Evolutionary conservation across 2,113 vertebrate genomes (phyloP).

Genomic region (Thamnaconus septentrionalis): DNA sequence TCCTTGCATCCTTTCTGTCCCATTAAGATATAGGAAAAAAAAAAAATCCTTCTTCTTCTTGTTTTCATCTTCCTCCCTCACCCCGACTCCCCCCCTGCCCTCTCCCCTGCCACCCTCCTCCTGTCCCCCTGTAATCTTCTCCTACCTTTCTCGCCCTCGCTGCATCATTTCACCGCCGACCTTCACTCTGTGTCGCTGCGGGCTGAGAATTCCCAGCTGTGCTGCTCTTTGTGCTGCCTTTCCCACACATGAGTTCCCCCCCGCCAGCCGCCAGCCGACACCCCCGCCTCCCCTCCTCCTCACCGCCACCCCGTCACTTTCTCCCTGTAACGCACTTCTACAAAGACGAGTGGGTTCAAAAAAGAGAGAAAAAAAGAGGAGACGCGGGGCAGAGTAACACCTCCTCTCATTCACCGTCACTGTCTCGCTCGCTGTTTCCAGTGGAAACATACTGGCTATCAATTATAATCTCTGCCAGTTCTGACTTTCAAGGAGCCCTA

Average conservation of each 20-base stretch:
- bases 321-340: slow-evolving; percentile 22
- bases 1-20: slow-evolving; percentile 18
- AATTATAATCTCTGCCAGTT: slow-evolving; percentile 13
- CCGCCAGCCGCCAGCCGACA: no score
- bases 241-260: slow-evolving; percentile 44
- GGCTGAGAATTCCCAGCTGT: slow-evolving; percentile 65
- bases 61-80: slow-evolving; percentile 27
- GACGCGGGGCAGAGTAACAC: slow-evolving; percentile 28
- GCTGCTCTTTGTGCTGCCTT: slow-evolving; percentile 54
- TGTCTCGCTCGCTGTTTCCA: slow-evolving; percentile 18
- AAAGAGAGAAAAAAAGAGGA: slow-evolving; percentile 17
- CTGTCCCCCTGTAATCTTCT: not conserved
- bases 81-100: slow-evolving; percentile 11
- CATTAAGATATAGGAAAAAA: slow-evolving; percentile 9
- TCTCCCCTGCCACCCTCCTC: slow-evolving; percentile 2
- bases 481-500: slow-evolving; percentile 25
- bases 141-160: not conserved
- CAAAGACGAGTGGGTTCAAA: slow-evolving; percentile 15
- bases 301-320: slow-evolving; percentile 1
- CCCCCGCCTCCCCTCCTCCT: no score
- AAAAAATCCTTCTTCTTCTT: no score
- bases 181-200: slow-evolving; percentile 37
- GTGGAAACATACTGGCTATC: slow-evolving; percentile 19
- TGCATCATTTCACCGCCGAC: slow-evolving; percentile 22
- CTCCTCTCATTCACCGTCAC: slow-evolving; percentile 17